phyloP scores from a whole-genome alignment of 2,113 vertebrate genomes.

The Catharus minimus region DNA sequence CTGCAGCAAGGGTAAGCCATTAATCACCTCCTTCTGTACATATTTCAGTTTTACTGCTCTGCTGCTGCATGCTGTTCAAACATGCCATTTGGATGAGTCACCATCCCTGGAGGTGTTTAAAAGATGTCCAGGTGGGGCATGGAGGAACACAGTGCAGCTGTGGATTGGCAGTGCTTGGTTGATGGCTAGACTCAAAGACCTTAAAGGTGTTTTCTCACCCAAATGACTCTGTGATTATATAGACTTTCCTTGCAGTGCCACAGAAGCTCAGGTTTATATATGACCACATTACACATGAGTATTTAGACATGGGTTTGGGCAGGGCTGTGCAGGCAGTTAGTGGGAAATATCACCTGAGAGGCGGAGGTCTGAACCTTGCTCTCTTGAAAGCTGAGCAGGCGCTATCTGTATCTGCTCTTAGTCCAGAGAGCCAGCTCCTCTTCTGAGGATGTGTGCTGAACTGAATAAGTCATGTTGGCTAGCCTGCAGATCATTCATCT shows the following conservation, averaged over 20 bases:
- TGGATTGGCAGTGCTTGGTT: neutral
- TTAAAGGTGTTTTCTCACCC: neutral
- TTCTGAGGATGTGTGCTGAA: neutral
- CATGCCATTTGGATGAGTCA: neutral
- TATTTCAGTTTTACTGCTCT: neutral
- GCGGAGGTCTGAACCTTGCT: neutral
- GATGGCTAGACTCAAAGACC: neutral
- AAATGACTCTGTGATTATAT: neutral
- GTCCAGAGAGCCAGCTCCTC: neutral
- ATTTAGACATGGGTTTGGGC: neutral
- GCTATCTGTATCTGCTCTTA: rapidly evolving
- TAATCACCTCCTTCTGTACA: neutral
- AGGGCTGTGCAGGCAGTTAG: neutral
- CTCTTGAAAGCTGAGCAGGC: neutral
- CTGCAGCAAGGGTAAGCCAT: neutral
- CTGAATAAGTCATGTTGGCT: neutral
- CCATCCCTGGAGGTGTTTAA: neutral
- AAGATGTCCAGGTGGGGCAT: neutral
- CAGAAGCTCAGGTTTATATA: neutral
- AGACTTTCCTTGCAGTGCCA: neutral
- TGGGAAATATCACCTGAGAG: neutral
- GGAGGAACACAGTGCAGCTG: neutral
- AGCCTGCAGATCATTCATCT: neutral
- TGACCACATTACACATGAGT: rapidly evolving
- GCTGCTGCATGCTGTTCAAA: neutral